Base-by-base conservation (phyloP, 1,140 invertebrate genomes). In the Meloidogyne chitwoodi region DNA sequence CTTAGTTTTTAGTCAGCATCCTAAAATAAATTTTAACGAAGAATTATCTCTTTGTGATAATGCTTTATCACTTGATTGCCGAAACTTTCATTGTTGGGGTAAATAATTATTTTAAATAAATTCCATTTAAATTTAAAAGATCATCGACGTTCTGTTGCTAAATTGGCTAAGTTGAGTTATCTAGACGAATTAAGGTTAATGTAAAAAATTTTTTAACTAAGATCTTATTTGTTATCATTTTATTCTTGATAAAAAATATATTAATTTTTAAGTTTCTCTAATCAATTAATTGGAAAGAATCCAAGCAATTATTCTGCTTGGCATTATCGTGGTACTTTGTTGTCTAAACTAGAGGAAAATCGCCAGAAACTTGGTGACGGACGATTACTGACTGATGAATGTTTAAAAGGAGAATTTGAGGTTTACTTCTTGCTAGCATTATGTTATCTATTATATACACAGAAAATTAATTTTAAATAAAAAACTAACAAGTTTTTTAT, bases 61-160 rank as follows among this genome's bases (percentile, higher is more conserved):
- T 38, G 79, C 79, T 29, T 74, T 83, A 34, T 24, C 68, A 11
- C 10, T 78, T n/a, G 81, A 83, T 67, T 63, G 77, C 41, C 79
- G 81, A 29, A 83, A 83, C 38, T 83, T 83, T 66, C 81, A 83
- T 68, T 76, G 71, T 69, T 83, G 81, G 81, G 48, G 48, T 56
- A 56, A 56, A 8, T 56, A 14, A 5, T 56, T 56, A 56, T n/a
- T n/a, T 56, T n/a, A 10, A 38, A 6, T n/a, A 56, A 56, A n/a
- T 56, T n/a, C 10, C 12, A n/a, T 56, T 56, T 56, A 8, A 56
- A n/a, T n/a, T 56, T 56, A 6, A n/a, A 56, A 56, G 81, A 83
- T 70, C 82, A 83, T 71, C 72, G 81, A 6, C 79, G 81, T n/a
- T 77, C 71, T 44, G 56, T 83, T 63, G 81, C 79, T 14, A 77